These are phyloP conservation scores for Bombylius major DNA, from an alignment of 2,888 invertebrate species.

Conservation along the genomic window DNA sequence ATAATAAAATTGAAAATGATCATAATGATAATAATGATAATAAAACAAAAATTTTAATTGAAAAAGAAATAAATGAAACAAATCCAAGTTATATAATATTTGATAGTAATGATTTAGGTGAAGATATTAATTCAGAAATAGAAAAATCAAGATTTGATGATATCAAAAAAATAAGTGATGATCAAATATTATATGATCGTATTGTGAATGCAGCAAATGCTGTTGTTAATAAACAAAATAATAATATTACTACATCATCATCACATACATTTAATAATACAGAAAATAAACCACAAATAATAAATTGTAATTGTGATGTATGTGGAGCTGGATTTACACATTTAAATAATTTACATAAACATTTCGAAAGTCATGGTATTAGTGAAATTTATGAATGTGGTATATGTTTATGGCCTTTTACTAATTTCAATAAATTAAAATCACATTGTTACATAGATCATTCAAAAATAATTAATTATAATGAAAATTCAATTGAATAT, in stretches of 20 bases:
- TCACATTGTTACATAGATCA: neutral
- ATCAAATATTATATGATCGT: too few relatives aligned
- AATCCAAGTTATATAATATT: neutral
- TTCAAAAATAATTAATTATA: neutral
- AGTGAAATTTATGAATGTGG: neutral
- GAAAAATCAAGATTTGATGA: neutral
- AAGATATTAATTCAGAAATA: neutral
- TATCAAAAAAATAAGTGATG: neutral
- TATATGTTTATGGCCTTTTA: conserved; percentile 1
- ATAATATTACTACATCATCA: neutral
- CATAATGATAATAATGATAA: neutral
- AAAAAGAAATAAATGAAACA: neutral
- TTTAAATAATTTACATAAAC: conserved; percentile 9
- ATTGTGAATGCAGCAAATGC: too few relatives aligned
- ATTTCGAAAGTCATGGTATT: conserved; percentile 3
- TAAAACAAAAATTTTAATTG: neutral
- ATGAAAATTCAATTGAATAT: neutral
- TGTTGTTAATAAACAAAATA: neutral
- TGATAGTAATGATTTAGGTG: neutral
- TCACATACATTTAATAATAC: neutral
- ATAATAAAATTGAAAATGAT: neutral
- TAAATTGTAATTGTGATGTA: conserved; percentile 10
- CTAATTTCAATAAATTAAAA: neutral
- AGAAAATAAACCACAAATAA: neutral
- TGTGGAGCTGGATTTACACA: conserved; percentile 15